phyloP scores from a whole-genome alignment of 2,888 invertebrate genomes.

The Ephialtes manifestator region DNA sequence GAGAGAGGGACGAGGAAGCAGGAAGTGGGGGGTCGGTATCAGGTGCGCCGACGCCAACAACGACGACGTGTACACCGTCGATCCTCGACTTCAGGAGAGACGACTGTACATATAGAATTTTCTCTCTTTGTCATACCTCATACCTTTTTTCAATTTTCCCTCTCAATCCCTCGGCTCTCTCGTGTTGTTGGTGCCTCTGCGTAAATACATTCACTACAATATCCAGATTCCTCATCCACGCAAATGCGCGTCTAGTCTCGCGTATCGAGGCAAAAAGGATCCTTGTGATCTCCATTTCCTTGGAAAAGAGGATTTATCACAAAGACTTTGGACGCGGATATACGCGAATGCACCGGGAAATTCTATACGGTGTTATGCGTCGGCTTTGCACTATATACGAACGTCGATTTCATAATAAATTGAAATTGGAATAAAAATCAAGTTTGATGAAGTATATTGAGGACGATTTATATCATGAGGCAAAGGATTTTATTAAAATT shows the following conservation, averaged over 20 bases:
- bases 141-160: slow-evolving; percentile 16
- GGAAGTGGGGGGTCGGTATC: slow-evolving; percentile 40
- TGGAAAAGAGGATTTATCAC: slow-evolving; percentile 53
- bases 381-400: not conserved
- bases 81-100: slow-evolving; percentile 60
- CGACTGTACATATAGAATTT: slow-evolving; percentile 21
- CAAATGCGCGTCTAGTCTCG: slow-evolving; percentile 54
- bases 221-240: slow-evolving; percentile 47
- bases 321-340: slow-evolving; percentile 45
- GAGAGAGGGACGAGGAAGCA: not conserved
- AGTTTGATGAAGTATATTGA: too few species aligned
- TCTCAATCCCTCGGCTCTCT: slow-evolving; percentile 5
- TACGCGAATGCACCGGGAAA: slow-evolving; percentile 35
- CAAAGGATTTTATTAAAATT: too few species aligned
- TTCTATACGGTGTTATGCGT: slow-evolving; percentile 33
- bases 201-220: slow-evolving; percentile 27
- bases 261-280: slow-evolving; percentile 44
- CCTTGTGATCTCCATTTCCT: slow-evolving; percentile 45
- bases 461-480: too few species aligned
- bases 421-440: not conserved
- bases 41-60: slow-evolving; percentile 67
- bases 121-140: slow-evolving; percentile 35
- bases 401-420: not conserved
- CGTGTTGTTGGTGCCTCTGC: slow-evolving; percentile 27
- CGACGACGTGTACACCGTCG: slow-evolving; percentile 55